Evolutionary conservation across 23 tunicate species (phyloP), one percentile per base, ranked within the genome.

Genomic region (Ascidia mentula): DNA sequence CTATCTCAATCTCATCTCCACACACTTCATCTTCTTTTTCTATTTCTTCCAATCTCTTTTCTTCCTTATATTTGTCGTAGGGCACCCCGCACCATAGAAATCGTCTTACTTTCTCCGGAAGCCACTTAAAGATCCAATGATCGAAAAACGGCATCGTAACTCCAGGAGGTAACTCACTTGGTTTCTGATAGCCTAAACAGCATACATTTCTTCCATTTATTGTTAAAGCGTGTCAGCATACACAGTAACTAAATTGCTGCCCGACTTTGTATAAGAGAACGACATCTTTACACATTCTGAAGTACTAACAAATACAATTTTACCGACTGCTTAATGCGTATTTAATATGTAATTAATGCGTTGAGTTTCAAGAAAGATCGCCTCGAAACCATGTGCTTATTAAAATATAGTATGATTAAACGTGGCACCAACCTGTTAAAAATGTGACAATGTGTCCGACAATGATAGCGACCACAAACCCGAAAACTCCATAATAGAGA

Each of bases 351-450:
- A n/a, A n/a, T n/a, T n/a, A n/a, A n/a, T n/a, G n/a, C n/a, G n/a
- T n/a, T n/a, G n/a, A n/a, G n/a, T n/a, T n/a, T n/a, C n/a, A n/a
- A n/a, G n/a, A n/a, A n/a, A n/a, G n/a, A n/a, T n/a, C n/a, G n/a
- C n/a, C n/a, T n/a, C n/a, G n/a, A n/a, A n/a, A n/a, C n/a, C n/a
- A n/a, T n/a, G n/a, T n/a, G n/a, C n/a, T n/a, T n/a, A n/a, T n/a
- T n/a, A n/a, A n/a, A n/a, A n/a, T n/a, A n/a, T n/a, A n/a, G n/a
- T n/a, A n/a, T n/a, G n/a, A n/a, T n/a, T n/a, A n/a, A n/a, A n/a
- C n/a, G n/a, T n/a, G n/a, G n/a, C n/a, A n/a, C n/a, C n/a, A n/a
- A 86, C 97, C 97, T 42, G 97, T 91, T 0, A 76, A 9, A 30
- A 69, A 74, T 20, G 83, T 81, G 42, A 82, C 87, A 34, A 77